Base-by-base conservation (phyloP, 2,113 vertebrate genomes). In the Paramisgurnus dabryanus region DNA sequence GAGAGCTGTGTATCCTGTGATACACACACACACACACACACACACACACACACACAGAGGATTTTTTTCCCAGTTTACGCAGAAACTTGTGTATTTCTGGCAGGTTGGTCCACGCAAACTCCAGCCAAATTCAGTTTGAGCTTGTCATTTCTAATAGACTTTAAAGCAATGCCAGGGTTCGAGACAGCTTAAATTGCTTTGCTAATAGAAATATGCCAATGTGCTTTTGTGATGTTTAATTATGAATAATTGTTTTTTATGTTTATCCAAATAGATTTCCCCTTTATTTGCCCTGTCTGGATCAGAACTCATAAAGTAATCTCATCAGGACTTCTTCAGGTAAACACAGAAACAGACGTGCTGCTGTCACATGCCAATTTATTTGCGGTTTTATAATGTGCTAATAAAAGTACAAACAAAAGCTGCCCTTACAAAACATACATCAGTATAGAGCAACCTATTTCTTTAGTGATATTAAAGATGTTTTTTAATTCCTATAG, bases 231-330 rank as follows among this genome's bases (percentile, higher is more conserved):
- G 90, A 91, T 90, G 90, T 89, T 91, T 91, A 91, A 92, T 93
- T 92, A 92, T 88, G 86, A 91, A 89, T 92, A 92, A 93, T 90
- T 89, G 89, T 92, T 91, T 89, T 88, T 90, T 87, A 91, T 90
- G 90, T 87, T 90, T 85, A 76, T 84, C 84, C 88, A 90, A 90
- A 92, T 88, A 91, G 80, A 83, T 78, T 71, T 27, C 55, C 70
- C 58, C 64, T 84, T 82, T 41, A 13, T 4, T 73, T 18, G 58
- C 73, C 43, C 73, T 10, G 18, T 34, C 34, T 47, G 58, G 18
- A 75, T 63, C 58, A 15, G 72, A 61, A 63, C 34, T 60, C 50
- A 2, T 53, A 53, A 53, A 53, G 50, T 18, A n/a, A 58, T 17
- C 3, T 17, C 17, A n/a, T 58, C 55, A 58, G 15, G 55, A 58